These are phyloP conservation scores for Acanthoscelides obtectus DNA, from an alignment of 2,888 invertebrate species.

Conservation along the genomic window DNA sequence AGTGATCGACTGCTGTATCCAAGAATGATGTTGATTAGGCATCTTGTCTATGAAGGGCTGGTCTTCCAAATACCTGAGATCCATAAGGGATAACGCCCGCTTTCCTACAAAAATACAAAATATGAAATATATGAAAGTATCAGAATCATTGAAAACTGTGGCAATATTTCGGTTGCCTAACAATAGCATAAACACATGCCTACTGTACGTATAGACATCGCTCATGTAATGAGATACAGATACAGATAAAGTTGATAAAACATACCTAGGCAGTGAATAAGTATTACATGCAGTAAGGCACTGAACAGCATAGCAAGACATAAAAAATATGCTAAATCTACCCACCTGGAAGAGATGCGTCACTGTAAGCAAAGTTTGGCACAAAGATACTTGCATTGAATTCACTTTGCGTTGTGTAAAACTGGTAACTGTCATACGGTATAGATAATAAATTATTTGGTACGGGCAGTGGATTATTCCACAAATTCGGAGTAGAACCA, in stretches of 20 bases:
- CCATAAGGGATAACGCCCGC: conserved; percentile 45
- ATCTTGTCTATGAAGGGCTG: conserved; percentile 25
- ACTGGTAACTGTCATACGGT: conserved; percentile 41
- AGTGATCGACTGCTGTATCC: conserved; percentile 34
- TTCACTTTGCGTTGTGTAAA: conserved; percentile 44
- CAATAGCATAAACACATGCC: too few relatives aligned
- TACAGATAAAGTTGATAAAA: too few relatives aligned
- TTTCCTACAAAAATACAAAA: conserved; percentile 33
- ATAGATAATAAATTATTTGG: conserved; percentile 38
- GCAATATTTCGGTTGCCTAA: too few relatives aligned
- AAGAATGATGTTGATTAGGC: conserved; percentile 31
- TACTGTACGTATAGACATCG: too few relatives aligned
- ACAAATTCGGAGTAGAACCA: conserved; percentile 39
- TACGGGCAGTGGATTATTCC: conserved; percentile 28
- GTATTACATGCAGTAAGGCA: too few relatives aligned
- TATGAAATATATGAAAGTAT: neutral
- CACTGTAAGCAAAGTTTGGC: conserved; percentile 31
- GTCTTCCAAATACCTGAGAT: conserved; percentile 39
- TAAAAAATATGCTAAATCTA: too few relatives aligned
- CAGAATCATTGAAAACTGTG: too few relatives aligned
- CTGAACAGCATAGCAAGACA: too few relatives aligned
- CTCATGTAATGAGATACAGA: too few relatives aligned
- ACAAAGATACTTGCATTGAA: conserved; percentile 47
- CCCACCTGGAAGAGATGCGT: conserved; percentile 3
- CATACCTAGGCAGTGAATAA: too few relatives aligned